These are phyloP conservation scores for Antidorcas marsupialis DNA, from an alignment of 2,113 vertebrate genomes.

Conservation along the genomic window DNA sequence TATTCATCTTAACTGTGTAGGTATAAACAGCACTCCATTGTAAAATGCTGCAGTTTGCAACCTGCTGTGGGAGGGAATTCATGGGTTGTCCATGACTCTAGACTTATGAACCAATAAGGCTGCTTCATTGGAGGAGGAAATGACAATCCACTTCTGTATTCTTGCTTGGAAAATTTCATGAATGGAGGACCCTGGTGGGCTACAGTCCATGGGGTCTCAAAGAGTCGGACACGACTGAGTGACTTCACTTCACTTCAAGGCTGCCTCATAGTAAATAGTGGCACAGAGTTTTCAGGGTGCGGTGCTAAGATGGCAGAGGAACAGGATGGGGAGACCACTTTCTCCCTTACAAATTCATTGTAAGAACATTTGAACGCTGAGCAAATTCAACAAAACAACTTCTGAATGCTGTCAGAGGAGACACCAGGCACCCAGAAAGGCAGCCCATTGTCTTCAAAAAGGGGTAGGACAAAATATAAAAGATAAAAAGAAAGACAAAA, in stretches of 20 bases:
- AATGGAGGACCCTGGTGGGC: background rate
- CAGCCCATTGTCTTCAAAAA: background rate
- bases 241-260: background rate
- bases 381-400: background rate
- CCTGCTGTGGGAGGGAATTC: background rate
- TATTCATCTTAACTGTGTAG: background rate
- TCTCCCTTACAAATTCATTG: background rate
- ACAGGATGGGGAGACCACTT: background rate
- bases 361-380: background rate
- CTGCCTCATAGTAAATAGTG: background rate
- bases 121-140: background rate
- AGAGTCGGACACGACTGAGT: accelerated
- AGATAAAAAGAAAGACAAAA: background rate
- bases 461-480: background rate
- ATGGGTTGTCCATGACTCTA: background rate
- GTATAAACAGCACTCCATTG: background rate
- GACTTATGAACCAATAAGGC: background rate
- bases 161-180: background rate
- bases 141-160: background rate
- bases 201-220: background rate
- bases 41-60: background rate
- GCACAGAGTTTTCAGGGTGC: accelerated
- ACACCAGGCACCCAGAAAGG: background rate
- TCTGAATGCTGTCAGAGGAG: background rate
- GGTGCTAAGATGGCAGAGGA: background rate